phyloP scores from a whole-genome alignment of 37 sponge, comb jelly and placozoan genomes.

The Chondrosia reniformis region DNA sequence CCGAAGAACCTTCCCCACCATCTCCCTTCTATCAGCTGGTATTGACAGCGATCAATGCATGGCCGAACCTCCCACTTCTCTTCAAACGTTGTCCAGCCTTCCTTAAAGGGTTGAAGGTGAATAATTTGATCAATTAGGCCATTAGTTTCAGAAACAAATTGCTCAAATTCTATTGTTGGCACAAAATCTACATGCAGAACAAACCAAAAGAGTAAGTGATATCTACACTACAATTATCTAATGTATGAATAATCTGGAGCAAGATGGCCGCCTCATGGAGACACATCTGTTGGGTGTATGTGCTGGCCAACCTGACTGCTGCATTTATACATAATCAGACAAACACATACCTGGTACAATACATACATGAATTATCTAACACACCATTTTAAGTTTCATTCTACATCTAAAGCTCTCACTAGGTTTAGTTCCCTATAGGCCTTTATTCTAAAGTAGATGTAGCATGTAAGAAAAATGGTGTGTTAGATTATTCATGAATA shows the following conservation, averaged over 20 bases:
- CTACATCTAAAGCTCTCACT: too few relatives aligned
- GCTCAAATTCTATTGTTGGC: slow-evolving; percentile 69
- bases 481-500: too few relatives aligned
- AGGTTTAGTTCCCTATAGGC: too few relatives aligned
- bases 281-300: slow-evolving; percentile 4
- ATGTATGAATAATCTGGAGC: too few relatives aligned
- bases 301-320: background rate
- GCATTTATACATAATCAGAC: too few relatives aligned
- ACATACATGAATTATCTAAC: too few relatives aligned
- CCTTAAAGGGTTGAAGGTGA: slow-evolving; percentile 35
- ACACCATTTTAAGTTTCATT: too few relatives aligned
- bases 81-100: slow-evolving; percentile 41
- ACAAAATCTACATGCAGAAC: slow-evolving; percentile 65
- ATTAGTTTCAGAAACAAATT: slow-evolving; percentile 22
- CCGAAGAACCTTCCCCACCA: slow-evolving; percentile 13
- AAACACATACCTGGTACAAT: too few relatives aligned
- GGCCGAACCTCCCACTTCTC: slow-evolving; percentile 44
- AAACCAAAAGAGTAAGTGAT: too few relatives aligned
- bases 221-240: too few relatives aligned
- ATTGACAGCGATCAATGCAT: slow-evolving; percentile 28
- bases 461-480: too few relatives aligned
- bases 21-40: background rate
- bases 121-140: slow-evolving; percentile 16
- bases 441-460: too few relatives aligned
- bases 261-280: background rate